These are phyloP conservation scores for Drosophila neonasuta DNA, from an alignment of 2,888 invertebrate species.

Conservation along the genomic window DNA sequence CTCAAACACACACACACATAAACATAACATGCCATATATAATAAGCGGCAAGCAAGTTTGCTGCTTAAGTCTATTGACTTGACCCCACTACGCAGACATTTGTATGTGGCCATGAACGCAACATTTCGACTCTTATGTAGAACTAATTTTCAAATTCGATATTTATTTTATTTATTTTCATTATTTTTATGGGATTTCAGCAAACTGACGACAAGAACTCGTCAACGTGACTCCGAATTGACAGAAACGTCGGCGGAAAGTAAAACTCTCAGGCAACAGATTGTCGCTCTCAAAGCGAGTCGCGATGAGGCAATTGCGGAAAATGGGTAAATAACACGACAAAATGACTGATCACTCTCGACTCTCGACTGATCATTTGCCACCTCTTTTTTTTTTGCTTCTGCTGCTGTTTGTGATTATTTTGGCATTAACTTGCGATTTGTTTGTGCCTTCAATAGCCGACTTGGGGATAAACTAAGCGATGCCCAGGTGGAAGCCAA, in stretches of 20 bases:
- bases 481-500: constrained; percentile 85
- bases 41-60: constrained; percentile 19
- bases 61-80: constrained; percentile 32
- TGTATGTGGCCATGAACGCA: constrained; percentile 24
- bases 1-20: not conserved
- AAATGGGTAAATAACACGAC: constrained; percentile 76
- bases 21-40: not conserved
- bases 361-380: constrained; percentile 28
- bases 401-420: not conserved
- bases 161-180: not conserved
- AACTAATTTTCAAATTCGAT: constrained; percentile 1
- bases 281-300: constrained; percentile 78
- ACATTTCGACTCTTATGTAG: not conserved
- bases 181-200: constrained; percentile 52
- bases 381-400: constrained; percentile 29
- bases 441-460: constrained; percentile 81
- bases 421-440: constrained; percentile 10
- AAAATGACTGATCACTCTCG: not conserved
- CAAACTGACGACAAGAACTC: constrained; percentile 70
- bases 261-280: constrained; percentile 80
- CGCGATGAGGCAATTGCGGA: constrained; percentile 81
- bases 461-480: constrained; percentile 88
- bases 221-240: constrained; percentile 78
- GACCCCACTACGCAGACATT: constrained; percentile 18
- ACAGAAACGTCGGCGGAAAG: constrained; percentile 80